A percentile compares a stretch with the other conserved stretches of the same genome.
Evolutionary conservation across 2,113 vertebrate genomes (phyloP).

Genomic region (Cyanoramphus novaezelandiae): DNA sequence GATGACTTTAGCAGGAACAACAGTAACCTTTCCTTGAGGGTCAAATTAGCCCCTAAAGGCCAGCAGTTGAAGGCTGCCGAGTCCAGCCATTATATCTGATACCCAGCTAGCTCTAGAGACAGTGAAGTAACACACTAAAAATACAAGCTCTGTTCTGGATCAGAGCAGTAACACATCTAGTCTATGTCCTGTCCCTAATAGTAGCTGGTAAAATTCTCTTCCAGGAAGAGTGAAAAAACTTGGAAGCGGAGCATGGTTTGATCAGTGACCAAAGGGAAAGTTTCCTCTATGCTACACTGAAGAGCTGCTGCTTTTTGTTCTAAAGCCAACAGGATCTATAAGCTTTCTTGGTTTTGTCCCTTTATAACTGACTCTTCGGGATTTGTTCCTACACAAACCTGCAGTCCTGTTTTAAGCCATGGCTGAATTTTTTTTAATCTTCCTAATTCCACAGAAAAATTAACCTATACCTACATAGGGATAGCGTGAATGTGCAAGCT

Average conservation of each 20-base stretch:
- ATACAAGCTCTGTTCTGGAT: background rate
- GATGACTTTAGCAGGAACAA: background rate
- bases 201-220: background rate
- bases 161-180: background rate
- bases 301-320: background rate
- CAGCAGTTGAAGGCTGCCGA: background rate
- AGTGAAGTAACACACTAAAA: background rate
- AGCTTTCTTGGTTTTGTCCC: background rate
- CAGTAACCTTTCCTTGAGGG: background rate
- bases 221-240: background rate
- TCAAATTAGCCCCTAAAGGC: background rate
- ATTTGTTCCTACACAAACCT: background rate
- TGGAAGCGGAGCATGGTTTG: background rate
- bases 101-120: background rate
- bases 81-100: background rate
- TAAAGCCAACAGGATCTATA: background rate
- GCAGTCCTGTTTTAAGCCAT: background rate
- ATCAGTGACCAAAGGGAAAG: background rate
- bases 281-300: background rate
- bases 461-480: background rate
- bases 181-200: background rate
- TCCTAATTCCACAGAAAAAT: background rate
- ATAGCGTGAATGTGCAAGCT: background rate
- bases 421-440: background rate
- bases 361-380: background rate